Conservation (phyloP, 2,888 invertebrate genomes). For the Cerceris ruficornis region DNA sequence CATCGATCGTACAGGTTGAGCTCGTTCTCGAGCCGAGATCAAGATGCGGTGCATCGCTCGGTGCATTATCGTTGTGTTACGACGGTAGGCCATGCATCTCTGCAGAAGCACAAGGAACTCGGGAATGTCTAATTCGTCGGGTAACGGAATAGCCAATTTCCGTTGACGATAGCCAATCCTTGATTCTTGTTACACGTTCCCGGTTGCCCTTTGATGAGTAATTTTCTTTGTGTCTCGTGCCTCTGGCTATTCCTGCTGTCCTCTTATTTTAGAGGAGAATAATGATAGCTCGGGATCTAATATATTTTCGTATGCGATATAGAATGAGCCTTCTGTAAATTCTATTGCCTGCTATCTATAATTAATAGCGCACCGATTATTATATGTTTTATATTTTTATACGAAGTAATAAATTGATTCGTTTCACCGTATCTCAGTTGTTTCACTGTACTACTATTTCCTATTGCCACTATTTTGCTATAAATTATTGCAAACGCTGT, state of each 20-base stretch:
- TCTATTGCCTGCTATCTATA: no score
- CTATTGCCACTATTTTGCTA: no score
- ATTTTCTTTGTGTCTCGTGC: background rate
- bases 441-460: no score
- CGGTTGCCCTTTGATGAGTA: conserved; percentile 8
- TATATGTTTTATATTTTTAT: no score
- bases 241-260: background rate
- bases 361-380: no score
- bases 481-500: no score
- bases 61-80: background rate
- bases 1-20: conserved; percentile 18
- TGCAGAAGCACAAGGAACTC: conserved; percentile 9
- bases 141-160: conserved; percentile 50
- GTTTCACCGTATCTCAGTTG: no score
- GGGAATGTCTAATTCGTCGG: conserved; percentile 43
- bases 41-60: conserved; percentile 3
- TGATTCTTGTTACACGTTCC: conserved; percentile 24
- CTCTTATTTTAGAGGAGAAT: no score
- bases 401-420: no score
- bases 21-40: conserved; percentile 3
- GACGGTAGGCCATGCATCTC: conserved; percentile 5
- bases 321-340: no score
- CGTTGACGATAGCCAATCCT: conserved; percentile 19
- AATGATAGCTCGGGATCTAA: no score
- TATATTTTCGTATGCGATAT: no score